phyloP scores from a whole-genome alignment of 2,888 invertebrate species.

The Dicranocentrus wangi region DNA sequence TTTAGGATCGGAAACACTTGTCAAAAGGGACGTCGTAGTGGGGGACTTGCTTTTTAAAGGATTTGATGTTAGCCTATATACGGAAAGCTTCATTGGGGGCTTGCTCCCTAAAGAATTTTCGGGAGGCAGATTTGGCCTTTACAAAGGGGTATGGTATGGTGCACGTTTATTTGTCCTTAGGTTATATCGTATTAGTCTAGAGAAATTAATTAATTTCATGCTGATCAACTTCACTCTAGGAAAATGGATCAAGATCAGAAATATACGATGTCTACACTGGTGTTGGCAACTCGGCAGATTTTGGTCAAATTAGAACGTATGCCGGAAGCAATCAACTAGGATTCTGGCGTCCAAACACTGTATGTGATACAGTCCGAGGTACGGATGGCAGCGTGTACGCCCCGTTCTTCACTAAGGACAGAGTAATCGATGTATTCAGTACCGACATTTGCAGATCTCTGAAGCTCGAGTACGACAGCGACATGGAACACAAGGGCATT shows the following conservation, averaged over 20 bases:
- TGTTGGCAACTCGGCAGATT: slow-evolving; percentile 36
- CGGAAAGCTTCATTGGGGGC: not conserved
- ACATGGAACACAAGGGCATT: slow-evolving; percentile 54
- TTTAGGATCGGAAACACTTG: slow-evolving; percentile 14
- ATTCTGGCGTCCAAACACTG: slow-evolving; percentile 71
- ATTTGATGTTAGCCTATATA: slow-evolving; percentile 42
- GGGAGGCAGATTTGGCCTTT: slow-evolving; percentile 52
- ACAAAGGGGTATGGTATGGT: slow-evolving; percentile 50
- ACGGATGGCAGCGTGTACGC: slow-evolving; percentile 75
- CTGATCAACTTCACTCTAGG: no score
- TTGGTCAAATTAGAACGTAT: slow-evolving; percentile 60
- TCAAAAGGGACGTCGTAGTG: slow-evolving; percentile 41
- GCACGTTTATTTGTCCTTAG: not conserved
- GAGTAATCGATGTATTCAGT: slow-evolving; percentile 74
- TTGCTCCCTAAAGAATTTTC: slow-evolving; percentile 19
- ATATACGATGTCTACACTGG: slow-evolving; percentile 64
- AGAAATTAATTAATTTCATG: no score
- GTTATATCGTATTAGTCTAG: no score
- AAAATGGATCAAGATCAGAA: slow-evolving; percentile 62
- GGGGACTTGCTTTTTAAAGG: slow-evolving; percentile 50
- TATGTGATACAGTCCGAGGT: slow-evolving; percentile 73
- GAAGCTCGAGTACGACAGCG: slow-evolving; percentile 47
- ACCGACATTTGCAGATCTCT: slow-evolving; percentile 74
- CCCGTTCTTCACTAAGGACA: slow-evolving; percentile 74
- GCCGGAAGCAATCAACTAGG: slow-evolving; percentile 25